Base-by-base conservation (phyloP, 2,113 vertebrate genomes). In the Leptosomus discolor region DNA sequence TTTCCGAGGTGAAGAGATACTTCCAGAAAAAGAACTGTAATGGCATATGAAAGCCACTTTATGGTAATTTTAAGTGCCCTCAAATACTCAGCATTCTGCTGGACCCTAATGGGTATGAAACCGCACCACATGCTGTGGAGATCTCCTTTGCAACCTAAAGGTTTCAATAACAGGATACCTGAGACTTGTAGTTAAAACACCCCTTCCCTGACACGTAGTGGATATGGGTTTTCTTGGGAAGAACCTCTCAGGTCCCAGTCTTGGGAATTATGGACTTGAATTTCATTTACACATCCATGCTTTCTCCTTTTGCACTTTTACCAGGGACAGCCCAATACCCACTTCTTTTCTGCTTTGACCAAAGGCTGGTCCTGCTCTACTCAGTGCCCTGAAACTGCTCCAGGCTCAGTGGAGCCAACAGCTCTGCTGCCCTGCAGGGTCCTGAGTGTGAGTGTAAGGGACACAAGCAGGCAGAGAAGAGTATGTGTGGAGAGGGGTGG, bases 291-390 rank as follows among this genome's bases (percentile, higher is more conserved):
- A 50, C 8, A 27, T 70, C 0, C 1, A 26, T 95, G 7, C 7
- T 92, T 81, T 94, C 46, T 73, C 76, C 48, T 94, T 95, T 91
- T 26, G 46, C 41, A 50, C 63, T 92, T 97, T 94, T 79, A 87
- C 70, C n/a, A 41, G 68, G 41, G 50, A 63, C 3, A 3, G 43
- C 57, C 48, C 51, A 90, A 22, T 7, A 27, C 39, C 29, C 20
- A 21, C 46, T 39, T 12, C 48, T 83, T 24, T 85, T 61, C 19
- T 63, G 37, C 24, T 39, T 37, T 46, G 51, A 67, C 11, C 41
- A 54, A 53, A 81, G 22, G n/a, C 68, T 65, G 57, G 24, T 22
- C 8, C 27, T 87, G 29, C 51, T 87, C 51, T 63, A 9, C n/a
- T 85, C 41, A 57, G 43, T 57, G 54, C 18, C 32, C 43, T 37